Conservation (phyloP, 2,113 vertebrate genomes). For the Cardinalis cardinalis region DNA sequence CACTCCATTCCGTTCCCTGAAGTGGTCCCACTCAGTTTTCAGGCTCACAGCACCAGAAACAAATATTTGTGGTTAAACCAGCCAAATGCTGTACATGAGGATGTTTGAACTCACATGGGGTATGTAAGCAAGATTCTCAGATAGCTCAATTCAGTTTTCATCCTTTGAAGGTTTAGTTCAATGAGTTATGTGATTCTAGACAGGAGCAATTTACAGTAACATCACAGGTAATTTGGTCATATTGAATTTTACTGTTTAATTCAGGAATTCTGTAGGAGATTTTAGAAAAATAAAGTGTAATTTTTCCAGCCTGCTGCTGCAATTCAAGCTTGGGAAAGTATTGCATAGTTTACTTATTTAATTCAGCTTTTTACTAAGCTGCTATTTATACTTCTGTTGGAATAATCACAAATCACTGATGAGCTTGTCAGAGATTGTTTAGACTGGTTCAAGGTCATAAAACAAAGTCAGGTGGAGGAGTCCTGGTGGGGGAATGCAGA, state of each 20-base stretch:
- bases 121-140: not conserved
- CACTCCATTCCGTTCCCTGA: not conserved
- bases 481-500: not conserved
- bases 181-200: not conserved
- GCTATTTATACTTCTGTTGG: not conserved
- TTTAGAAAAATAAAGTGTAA: not conserved
- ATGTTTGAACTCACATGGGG: not conserved
- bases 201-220: not conserved
- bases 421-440: constrained; percentile 33
- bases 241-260: not conserved
- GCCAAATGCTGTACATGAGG: not conserved
- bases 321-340: not conserved
- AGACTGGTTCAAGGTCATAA: constrained; percentile 24
- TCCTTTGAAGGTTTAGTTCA: not conserved
- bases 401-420: constrained; percentile 25
- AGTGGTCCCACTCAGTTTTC: not conserved
- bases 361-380: not conserved
- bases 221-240: not conserved
- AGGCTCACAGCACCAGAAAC: not conserved
- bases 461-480: not conserved
- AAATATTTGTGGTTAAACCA: not conserved
- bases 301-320: not conserved
- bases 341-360: not conserved
- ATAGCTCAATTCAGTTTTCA: not conserved
- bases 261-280: not conserved